phyloP scores from a whole-genome alignment of 2,113 vertebrate genomes.

The Mola mola region DNA sequence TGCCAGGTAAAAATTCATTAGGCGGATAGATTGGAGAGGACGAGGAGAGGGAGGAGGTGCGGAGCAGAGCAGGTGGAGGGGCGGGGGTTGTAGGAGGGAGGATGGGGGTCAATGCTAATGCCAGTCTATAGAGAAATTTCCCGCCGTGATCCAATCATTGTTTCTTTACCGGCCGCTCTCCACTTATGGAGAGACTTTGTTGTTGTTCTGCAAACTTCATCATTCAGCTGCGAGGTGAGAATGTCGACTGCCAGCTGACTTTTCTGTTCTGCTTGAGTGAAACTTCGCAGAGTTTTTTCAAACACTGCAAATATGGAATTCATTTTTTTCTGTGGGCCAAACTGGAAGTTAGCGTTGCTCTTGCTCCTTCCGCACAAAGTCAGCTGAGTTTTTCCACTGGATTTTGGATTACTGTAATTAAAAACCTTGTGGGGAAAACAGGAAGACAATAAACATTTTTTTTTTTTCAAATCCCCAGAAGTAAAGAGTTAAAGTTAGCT shows the following conservation, averaged over 20 bases:
- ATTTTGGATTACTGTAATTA: no score
- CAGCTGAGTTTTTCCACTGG: no score
- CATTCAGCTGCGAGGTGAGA: constrained; percentile 26
- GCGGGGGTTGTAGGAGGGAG: constrained; percentile 11
- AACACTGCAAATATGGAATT: constrained; percentile 4
- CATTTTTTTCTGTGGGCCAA: no score
- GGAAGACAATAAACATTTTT: no score
- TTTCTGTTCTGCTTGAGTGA: constrained; percentile 16
- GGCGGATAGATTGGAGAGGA: constrained; percentile 82
- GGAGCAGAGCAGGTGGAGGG: constrained; percentile 82
- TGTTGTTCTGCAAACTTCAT: constrained; percentile 53
- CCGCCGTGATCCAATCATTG: constrained; percentile 66
- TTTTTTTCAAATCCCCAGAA: no score
- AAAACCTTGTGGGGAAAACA: no score
- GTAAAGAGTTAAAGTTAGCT: no score
- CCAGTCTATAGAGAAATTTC: constrained; percentile 73
- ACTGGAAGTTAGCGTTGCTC: no score
- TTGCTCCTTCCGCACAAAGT: no score
- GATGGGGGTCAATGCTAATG: constrained; percentile 71
- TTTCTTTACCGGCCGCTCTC: constrained; percentile 33
- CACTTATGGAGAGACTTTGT: constrained; percentile 42
- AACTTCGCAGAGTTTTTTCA: constrained; percentile 18
- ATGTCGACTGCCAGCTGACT: neutral
- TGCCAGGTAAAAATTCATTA: constrained; percentile 99
- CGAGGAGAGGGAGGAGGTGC: constrained; percentile 82